Percentiles rank a stretch among this genome's conserved stretches.
These are phyloP conservation scores for Drosophila nigromelanica DNA, from an alignment of 1,140 invertebrate genomes.

Conservation along the genomic window DNA sequence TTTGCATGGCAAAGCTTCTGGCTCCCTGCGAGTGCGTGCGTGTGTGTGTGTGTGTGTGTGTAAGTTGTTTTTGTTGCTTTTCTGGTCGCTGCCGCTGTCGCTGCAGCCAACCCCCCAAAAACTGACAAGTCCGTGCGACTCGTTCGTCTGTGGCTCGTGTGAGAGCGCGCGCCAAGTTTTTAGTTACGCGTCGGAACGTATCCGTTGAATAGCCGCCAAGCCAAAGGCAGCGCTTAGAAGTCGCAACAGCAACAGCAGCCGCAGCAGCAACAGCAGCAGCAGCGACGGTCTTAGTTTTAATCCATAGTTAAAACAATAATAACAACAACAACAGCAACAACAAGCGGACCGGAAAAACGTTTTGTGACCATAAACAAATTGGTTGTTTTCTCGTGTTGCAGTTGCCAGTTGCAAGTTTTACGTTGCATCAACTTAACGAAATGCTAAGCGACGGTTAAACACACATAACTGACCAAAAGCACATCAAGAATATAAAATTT, in stretches of 20 bases:
- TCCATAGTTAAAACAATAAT: constrained; percentile 42
- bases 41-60: constrained; percentile 5
- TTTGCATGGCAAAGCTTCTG: constrained; percentile 32
- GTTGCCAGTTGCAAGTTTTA: constrained; percentile 42
- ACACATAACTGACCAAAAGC: constrained; percentile 22
- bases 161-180: constrained; percentile 81
- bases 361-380: constrained; percentile 38
- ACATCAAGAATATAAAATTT: neutral
- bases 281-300: constrained; percentile 37
- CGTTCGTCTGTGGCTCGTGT: constrained; percentile 67
- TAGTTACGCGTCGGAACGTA: constrained; percentile 80
- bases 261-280: constrained; percentile 45
- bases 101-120: constrained; percentile 46
- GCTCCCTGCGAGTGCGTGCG: constrained; percentile 15
- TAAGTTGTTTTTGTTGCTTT: constrained; percentile 24
- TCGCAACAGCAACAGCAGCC: constrained; percentile 45
- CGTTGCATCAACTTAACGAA: constrained; percentile 37
- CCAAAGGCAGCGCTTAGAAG: constrained; percentile 69
- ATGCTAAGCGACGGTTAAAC: constrained; percentile 27
- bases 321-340: constrained; percentile 38
- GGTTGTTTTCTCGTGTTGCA: constrained; percentile 37
- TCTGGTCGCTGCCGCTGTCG: constrained; percentile 45
- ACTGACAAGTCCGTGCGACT: constrained; percentile 60
- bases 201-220: constrained; percentile 74
- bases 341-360: constrained; percentile 42